A percentile compares a stretch with the other conserved stretches of the same genome.
These are phyloP conservation scores for Oithona nana DNA, from an alignment of 2,888 invertebrate species.

Conservation along the genomic window DNA sequence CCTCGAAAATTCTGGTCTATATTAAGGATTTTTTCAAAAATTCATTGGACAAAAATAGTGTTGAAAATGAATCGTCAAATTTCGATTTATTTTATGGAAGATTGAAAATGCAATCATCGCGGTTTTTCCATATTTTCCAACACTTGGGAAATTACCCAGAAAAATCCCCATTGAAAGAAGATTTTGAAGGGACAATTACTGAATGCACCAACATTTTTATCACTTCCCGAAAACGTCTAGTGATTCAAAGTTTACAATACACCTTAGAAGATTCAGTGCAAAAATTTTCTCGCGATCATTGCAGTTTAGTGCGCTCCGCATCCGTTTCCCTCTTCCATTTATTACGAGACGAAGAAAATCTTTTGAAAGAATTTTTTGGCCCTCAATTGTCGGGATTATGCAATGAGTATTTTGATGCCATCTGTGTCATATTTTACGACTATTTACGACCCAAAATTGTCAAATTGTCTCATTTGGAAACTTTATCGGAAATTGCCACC, in stretches of 20 bases:
- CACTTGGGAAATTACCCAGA: conserved; percentile 42
- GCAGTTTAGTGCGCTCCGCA: conserved; percentile 44
- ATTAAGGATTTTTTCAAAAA: conserved; percentile 48
- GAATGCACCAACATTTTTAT: conserved; percentile 73
- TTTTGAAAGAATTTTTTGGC: conserved; percentile 77
- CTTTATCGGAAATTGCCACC: conserved; percentile 84
- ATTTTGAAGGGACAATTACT: conserved; percentile 38
- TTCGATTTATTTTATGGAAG: conserved; percentile 63
- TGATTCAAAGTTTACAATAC: conserved; percentile 47
- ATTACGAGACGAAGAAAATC: conserved; percentile 77
- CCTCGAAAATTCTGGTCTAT: conserved; percentile 54
- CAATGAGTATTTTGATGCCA: conserved; percentile 49
- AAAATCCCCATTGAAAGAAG: neutral
- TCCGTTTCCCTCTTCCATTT: conserved; percentile 79
- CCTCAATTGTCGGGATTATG: conserved; percentile 24
- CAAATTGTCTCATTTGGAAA: conserved; percentile 90
- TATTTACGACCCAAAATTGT: conserved; percentile 78
- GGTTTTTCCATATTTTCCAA: conserved; percentile 56
- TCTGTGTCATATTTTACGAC: conserved; percentile 78
- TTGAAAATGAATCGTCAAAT: neutral
- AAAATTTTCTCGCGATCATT: conserved; percentile 31
- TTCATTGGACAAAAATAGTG: too few relatives aligned
- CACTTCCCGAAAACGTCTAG: conserved; percentile 44
- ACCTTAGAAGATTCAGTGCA: conserved; percentile 45
- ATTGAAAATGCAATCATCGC: conserved; percentile 76